phyloP scores from a whole-genome alignment of 2,113 vertebrate species.

The Bucco capensis region DNA sequence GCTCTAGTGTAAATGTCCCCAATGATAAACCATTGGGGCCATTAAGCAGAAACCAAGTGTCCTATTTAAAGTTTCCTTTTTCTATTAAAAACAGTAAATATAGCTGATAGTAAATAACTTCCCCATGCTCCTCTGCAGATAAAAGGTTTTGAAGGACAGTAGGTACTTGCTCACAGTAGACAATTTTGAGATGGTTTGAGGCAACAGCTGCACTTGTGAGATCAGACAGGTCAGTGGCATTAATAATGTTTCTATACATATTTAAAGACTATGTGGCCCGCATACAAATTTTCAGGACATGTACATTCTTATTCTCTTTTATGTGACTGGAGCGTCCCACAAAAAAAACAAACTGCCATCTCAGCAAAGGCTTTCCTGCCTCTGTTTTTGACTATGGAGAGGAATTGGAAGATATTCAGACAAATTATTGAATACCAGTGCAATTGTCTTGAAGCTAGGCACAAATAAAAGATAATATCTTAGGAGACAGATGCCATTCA shows the following conservation, averaged over 20 bases:
- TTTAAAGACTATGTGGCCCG: conserved; percentile 18
- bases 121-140: neutral
- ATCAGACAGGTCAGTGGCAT: conserved; percentile 34
- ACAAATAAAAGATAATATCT: neutral
- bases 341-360: too few species aligned
- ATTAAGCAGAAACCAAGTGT: neutral
- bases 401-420: neutral
- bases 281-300: neutral
- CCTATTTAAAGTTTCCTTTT: neutral
- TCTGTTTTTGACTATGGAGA: neutral
- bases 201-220: conserved; percentile 8
- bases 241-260: conserved; percentile 39
- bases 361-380: neutral
- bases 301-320: neutral
- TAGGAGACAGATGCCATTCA: neutral
- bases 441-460: neutral
- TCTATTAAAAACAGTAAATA: conserved; percentile 17
- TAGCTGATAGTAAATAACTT: neutral
- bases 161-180: neutral
- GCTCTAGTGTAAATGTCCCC: neutral
- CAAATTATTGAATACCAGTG: neutral
- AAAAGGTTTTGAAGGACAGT: neutral
- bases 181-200: neutral
- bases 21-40: neutral
- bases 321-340: neutral